Evolutionary conservation across 2,888 invertebrate species (phyloP), one percentile per base, ranked within the genome.

Genomic region (Quadriops clusia): DNA sequence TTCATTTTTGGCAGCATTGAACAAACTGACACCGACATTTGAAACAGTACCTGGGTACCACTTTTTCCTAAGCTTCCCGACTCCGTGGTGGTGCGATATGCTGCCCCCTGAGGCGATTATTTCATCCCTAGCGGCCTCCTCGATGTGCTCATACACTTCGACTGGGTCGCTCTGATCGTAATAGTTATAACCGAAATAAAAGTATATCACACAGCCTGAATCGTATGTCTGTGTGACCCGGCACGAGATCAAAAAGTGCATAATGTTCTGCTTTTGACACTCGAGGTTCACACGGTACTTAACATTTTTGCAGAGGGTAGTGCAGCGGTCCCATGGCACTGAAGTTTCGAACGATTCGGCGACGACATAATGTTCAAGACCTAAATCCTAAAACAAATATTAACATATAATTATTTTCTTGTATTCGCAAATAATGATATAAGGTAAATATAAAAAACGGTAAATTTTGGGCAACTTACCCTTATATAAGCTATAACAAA

Each of bases 301-400:
- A 4, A 95, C 94, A 65, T 91, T 91, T 30, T 73, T 68, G 54
- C 94, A 94, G 18, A 98, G 65, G 9, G 74, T 64, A 15, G 79
- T 61, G 7, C 89, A 77, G 30, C 85, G 74, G 61, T 91, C 89
- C 97, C 97, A 98, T 2, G 97, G 85, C 2, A 94, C 94, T 0
- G 97, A 97, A 0, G 98, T 98, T 64, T 98, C 97, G 65, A 98
- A 98, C 0, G 95, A 95, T 60, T 98, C 97, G 0, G 93, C 84
- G 2, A 95, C 78, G 10, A 94, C 73, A 42, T 77, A 73, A 58
- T 81, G 86, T 32, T 89, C 82, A 41, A 97, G 68, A 0, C 81
- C 95, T 28, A 95, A 64, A 58, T 98, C 97, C 89, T 90, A 59
- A 5, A 60, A 61, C 34, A 38, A 34, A 36, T 43, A 37, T 5